Percentiles rank a stretch among this genome's conserved stretches.
phyloP scores from a whole-genome alignment of 2,113 vertebrate species.

The Cavia aperea region DNA sequence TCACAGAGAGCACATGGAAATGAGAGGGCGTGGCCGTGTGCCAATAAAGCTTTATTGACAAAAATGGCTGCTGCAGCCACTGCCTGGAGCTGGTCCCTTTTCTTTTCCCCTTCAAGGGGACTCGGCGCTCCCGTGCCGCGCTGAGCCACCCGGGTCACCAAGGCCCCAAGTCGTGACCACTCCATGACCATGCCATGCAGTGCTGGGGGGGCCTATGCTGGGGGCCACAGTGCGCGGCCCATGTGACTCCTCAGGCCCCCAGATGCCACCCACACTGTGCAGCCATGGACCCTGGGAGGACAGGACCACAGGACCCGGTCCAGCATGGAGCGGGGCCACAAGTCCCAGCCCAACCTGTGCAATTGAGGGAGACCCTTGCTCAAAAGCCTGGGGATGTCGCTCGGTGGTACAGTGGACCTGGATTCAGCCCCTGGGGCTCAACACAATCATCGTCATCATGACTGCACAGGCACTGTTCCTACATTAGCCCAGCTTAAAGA shows the following conservation, averaged over 20 bases:
- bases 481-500: not conserved
- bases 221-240: not conserved
- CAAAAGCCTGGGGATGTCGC: not conserved
- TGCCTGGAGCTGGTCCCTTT: no score
- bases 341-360: not conserved
- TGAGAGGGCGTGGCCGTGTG: not conserved
- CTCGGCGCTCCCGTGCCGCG: not conserved
- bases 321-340: not conserved
- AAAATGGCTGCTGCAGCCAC: not conserved
- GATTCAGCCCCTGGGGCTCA: not conserved
- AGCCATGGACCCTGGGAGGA: not conserved
- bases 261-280: not conserved
- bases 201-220: not conserved
- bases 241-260: not conserved
- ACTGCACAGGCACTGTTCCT: not conserved
- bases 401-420: not conserved
- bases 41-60: not conserved
- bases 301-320: not conserved
- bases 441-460: not conserved
- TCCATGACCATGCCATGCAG: not conserved
- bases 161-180: not conserved
- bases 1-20: not conserved
- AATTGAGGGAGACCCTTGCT: not conserved
- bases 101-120: no score
- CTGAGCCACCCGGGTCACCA: not conserved